Evolutionary conservation across 2,888 invertebrate genomes (phyloP).

Genomic region (Ichneumoninae sp.): DNA sequence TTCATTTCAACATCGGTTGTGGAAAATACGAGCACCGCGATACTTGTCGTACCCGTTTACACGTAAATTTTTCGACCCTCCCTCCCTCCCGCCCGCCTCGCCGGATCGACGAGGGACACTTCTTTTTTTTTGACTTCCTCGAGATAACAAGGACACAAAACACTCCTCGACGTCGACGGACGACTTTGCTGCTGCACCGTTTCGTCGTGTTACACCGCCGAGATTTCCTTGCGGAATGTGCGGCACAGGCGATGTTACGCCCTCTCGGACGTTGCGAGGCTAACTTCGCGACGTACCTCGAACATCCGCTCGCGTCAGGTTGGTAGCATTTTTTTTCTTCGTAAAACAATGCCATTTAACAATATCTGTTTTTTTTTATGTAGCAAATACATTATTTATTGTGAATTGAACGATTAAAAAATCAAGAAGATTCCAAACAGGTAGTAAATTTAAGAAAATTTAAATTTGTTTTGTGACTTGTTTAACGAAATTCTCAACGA

Average conservation of each 20-base stretch:
- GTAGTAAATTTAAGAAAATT: too few relatives aligned
- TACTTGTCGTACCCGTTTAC: slow-evolving; percentile 1
- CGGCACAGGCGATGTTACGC: neutral
- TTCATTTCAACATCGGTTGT: slow-evolving; percentile 80
- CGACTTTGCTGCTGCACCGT: slow-evolving; percentile 4
- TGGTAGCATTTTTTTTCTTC: neutral
- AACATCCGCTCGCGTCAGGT: neutral
- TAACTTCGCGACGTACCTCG: neutral
- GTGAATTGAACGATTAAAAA: too few relatives aligned
- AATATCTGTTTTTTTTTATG: too few relatives aligned
- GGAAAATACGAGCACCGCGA: slow-evolving; percentile 36
- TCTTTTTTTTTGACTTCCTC: neutral
- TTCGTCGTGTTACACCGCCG: neutral
- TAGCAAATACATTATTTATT: too few relatives aligned
- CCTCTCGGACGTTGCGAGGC: neutral
- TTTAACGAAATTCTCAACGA: too few relatives aligned
- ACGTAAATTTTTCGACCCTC: neutral
- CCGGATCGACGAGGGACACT: neutral
- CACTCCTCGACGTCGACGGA: slow-evolving; percentile 9
- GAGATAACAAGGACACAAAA: slow-evolving; percentile 12
- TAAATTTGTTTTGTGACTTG: too few relatives aligned
- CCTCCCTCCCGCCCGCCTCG: slow-evolving; percentile 5
- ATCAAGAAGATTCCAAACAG: too few relatives aligned
- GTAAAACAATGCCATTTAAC: too few relatives aligned
- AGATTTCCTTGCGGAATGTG: neutral